Base-by-base conservation (phyloP, 2,113 vertebrate genomes). In the Rhea pennata region DNA sequence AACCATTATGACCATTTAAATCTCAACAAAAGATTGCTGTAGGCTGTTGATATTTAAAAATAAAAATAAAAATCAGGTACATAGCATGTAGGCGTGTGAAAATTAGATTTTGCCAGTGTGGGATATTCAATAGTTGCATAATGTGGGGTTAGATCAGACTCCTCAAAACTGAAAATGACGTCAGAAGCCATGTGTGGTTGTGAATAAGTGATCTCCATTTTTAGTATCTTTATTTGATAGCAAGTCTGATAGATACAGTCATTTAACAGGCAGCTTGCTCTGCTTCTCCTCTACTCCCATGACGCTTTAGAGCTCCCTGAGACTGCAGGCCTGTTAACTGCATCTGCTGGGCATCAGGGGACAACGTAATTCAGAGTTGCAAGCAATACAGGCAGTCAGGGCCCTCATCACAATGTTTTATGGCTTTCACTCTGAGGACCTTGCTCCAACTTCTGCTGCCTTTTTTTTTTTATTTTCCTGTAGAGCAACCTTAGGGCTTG, bases 61-160 rank as follows among this genome's bases (percentile, higher is more conserved):
- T 84, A 62, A 87, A 96, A 94, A 82, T 90, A 39, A 95, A 93
- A 92, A 92, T 94, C 96, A 97, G 96, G 95, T 97, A 96, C 94
- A 71, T 74, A 85, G 54, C 42, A 59, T 26, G 96, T 91, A 91
- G 96, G 96, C 40, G 75, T 97, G 94, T 96, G 94, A 95, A 93
- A 89, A 95, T 95, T 76, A 95, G 95, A 79, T 69, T 90, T 85
- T 73, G 39, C 89, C 84, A 93, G 39, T 5, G 1, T 79, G 78
- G 74, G 92, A 94, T 89, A 95, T 79, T 73, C 95, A 94, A 88
- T 66, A 76, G 88, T 96, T 95, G 87, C 70, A 94, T 96, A 96
- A 95, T 88, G 59, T 76, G 74, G 65, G 86, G 72, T 95, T 96
- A 92, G 87, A 86, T 77, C 84, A 93, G 74, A 74, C 54, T 79